Evolutionary conservation across 2,888 invertebrate species (phyloP).

Genomic region (Drosophila emarginata): DNA sequence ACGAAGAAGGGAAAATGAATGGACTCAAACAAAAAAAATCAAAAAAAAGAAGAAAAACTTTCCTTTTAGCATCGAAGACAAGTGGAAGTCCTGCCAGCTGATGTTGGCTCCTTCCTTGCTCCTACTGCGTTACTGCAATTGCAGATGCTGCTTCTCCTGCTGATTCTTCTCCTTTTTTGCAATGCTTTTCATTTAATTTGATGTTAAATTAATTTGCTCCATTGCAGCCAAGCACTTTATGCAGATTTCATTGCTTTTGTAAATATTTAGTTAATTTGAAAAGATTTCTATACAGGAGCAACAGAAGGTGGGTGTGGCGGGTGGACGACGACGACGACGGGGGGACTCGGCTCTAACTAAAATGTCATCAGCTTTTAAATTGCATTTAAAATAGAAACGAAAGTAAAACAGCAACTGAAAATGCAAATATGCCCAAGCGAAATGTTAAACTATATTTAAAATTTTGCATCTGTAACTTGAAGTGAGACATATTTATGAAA

Average conservation of each 20-base stretch:
- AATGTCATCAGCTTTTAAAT: constrained; percentile 7
- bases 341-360: constrained; percentile 1
- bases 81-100: constrained; percentile 33
- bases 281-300: constrained; percentile 37
- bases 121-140: constrained; percentile 19
- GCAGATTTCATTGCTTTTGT: constrained; percentile 61
- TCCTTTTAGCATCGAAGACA: constrained; percentile 50
- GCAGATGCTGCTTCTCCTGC: constrained; percentile 27
- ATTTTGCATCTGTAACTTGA: not conserved
- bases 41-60: constrained; percentile 43
- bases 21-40: not conserved
- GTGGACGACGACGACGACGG: no score
- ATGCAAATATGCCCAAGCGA: not conserved
- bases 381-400: constrained; percentile 13
- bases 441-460: not conserved
- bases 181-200: constrained; percentile 68
- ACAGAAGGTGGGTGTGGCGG: not conserved
- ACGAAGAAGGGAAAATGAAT: not conserved
- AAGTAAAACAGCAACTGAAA: not conserved
- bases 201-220: constrained; percentile 72
- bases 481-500: not conserved
- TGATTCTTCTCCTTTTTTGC: constrained; percentile 14
- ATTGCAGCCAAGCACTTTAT: constrained; percentile 48
- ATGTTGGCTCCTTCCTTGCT: constrained; percentile 29
- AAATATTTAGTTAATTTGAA: constrained; percentile 70